phyloP scores from a whole-genome alignment of 2,888 invertebrate genomes.

The Prosopocoilus inquinatus region DNA sequence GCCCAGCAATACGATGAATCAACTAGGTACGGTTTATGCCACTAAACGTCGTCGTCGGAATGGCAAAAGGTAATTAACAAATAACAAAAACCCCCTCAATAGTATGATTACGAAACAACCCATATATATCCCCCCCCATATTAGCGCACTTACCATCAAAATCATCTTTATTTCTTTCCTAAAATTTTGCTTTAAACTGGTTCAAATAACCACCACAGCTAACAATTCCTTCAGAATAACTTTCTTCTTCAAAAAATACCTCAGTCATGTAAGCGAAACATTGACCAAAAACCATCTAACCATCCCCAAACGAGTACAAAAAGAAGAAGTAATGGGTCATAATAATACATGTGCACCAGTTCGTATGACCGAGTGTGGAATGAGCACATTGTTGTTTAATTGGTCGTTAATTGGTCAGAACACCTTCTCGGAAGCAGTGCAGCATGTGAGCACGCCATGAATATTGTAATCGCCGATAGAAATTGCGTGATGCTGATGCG shows the following conservation, averaged over 20 bases:
- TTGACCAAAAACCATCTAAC: too few species aligned
- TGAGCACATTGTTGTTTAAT: slow-evolving; percentile 36
- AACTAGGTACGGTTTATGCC: slow-evolving; percentile 94
- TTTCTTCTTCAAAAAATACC: too few species aligned
- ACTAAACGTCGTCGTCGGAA: slow-evolving; percentile 93
- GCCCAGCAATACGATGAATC: slow-evolving; percentile 67
- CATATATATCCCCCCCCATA: too few species aligned
- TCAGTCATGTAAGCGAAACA: too few species aligned
- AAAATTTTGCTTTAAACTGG: too few species aligned
- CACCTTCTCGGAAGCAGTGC: slow-evolving; percentile 32
- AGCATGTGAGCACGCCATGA: slow-evolving; percentile 32
- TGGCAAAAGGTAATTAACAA: slow-evolving; percentile 78
- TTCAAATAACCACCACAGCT: too few species aligned
- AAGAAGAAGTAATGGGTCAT: neutral
- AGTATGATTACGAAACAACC: too few species aligned
- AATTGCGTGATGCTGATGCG: slow-evolving; percentile 33
- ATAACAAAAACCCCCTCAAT: too few species aligned
- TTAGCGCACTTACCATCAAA: too few species aligned
- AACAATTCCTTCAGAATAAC: too few species aligned
- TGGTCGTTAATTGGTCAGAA: slow-evolving; percentile 35
- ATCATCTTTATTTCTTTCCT: too few species aligned
- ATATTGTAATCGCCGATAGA: slow-evolving; percentile 33
- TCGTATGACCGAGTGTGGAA: slow-evolving; percentile 28
- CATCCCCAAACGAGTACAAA: too few species aligned
- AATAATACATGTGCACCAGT: slow-evolving; percentile 29